Evolutionary conservation across 2,797 vertebrate species (phyloP).

Genomic region (Dicrostonyx torquatus): DNA sequence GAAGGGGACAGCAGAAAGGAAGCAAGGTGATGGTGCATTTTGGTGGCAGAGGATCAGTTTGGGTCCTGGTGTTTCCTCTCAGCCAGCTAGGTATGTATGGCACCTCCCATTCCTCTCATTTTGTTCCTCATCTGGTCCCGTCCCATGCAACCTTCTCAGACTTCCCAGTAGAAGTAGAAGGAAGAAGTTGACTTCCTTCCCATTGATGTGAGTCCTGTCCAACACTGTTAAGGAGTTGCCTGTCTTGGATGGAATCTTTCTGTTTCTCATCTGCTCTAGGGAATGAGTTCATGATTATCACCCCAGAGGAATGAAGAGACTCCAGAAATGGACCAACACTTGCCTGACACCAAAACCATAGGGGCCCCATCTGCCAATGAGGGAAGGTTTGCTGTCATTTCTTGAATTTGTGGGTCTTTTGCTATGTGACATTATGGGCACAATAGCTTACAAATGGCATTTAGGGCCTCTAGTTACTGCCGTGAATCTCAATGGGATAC

Average conservation of each 20-base stretch:
- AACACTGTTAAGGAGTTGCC: not conserved
- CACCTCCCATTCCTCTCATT: not conserved
- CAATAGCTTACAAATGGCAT: conserved; percentile 32
- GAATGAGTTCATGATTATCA: not conserved
- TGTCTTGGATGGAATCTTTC: not conserved
- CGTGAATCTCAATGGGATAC: not conserved
- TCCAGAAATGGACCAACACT: not conserved
- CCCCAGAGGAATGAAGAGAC: not conserved
- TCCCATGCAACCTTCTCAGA: not conserved
- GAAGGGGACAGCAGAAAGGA: not conserved
- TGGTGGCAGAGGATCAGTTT: not conserved
- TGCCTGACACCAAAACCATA: not conserved
- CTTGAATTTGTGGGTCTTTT: not conserved
- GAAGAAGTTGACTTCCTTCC: not conserved
- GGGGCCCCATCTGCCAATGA: not conserved
- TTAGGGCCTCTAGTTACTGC: not conserved
- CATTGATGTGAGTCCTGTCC: not conserved
- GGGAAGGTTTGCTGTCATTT: not conserved
- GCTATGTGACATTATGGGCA: conserved; percentile 8
- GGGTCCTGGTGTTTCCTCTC: not conserved
- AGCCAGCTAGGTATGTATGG: not conserved
- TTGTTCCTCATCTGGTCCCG: not conserved
- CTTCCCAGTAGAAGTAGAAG: not conserved
- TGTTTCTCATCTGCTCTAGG: not conserved
- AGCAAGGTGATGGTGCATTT: not conserved